Evolutionary conservation across 2,113 vertebrate species (phyloP), one percentile per base, ranked within the genome.

Genomic region (Chionis minor): DNA sequence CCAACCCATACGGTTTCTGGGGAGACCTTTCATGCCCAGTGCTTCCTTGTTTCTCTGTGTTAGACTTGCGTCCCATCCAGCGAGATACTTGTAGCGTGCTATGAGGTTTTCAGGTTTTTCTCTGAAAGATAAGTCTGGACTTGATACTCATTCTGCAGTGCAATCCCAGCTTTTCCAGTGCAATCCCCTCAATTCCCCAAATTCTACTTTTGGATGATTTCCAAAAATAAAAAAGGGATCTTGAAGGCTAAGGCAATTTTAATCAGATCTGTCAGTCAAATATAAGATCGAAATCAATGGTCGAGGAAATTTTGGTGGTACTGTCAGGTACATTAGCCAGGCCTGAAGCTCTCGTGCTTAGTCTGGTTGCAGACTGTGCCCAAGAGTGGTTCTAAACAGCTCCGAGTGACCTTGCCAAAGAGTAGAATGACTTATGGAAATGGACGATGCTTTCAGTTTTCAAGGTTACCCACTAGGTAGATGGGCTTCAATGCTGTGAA

Each of bases 201-300:
- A 42, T 67, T 66, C 14, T 61, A 1, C 33, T 86, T 75, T 30
- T 56, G 44, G 11, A 6, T 73, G 16, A 28, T 63, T 84, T 89
- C n/a, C 49, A 26, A 5, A 69, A 51, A 47, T 13, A 69, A 77
- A 59, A 44, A 1, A 6, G 65, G 45, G 44, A 35, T 65, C 45
- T 52, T 33, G 55, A 65, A 65, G 44, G 20, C 51, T 55, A 38
- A 12, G 40, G 32, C n/a, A 12, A 1, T 65, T 77, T 75, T 75
- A 30, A 14, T 70, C 73, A 52, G 51, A 11, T 73, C 33, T 38
- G 1, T 45, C 59, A 42, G 32, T 55, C 16, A 33, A n/a, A 40
- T 9, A 27, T 2, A 12, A 24, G 59, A 3, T 45, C 0, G 0
- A 63, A 81, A 63, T 32, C 1, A 18, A 18, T 23, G 18, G 33